Conservation (phyloP, 2,113 vertebrate genomes). For the Solea solea region DNA sequence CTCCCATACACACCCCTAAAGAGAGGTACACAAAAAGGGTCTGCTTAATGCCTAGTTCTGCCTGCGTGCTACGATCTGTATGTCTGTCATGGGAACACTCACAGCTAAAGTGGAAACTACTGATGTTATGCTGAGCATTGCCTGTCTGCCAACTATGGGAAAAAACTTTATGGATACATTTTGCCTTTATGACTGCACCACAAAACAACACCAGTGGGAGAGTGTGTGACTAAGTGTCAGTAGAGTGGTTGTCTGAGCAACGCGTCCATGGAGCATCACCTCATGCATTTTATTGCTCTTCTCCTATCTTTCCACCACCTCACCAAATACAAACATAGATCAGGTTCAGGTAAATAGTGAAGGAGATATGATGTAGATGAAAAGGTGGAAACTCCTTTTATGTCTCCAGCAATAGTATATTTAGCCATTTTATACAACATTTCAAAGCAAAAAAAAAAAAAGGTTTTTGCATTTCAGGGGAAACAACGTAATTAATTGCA, state of each 20-base stretch:
- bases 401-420: no score
- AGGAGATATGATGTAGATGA: not conserved
- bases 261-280: not conserved
- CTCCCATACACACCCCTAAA: not conserved
- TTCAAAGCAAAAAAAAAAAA: no score
- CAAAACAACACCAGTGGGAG: not conserved
- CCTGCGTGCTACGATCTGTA: not conserved
- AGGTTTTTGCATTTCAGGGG: not conserved
- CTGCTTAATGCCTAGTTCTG: not conserved
- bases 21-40: not conserved
- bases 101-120: not conserved
- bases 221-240: not conserved
- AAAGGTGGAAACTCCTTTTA: no score
- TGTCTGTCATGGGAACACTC: not conserved
- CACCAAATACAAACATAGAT: not conserved
- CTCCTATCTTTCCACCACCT: not conserved
- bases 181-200: not conserved
- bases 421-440: no score
- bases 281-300: not conserved
- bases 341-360: not conserved
- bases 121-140: not conserved
- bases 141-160: not conserved
- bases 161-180: conserved; percentile 6
- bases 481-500: not conserved
- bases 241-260: not conserved